phyloP scores from a whole-genome alignment of 2,113 vertebrate genomes.

The Sinocyclocheilus maitianheensis region DNA sequence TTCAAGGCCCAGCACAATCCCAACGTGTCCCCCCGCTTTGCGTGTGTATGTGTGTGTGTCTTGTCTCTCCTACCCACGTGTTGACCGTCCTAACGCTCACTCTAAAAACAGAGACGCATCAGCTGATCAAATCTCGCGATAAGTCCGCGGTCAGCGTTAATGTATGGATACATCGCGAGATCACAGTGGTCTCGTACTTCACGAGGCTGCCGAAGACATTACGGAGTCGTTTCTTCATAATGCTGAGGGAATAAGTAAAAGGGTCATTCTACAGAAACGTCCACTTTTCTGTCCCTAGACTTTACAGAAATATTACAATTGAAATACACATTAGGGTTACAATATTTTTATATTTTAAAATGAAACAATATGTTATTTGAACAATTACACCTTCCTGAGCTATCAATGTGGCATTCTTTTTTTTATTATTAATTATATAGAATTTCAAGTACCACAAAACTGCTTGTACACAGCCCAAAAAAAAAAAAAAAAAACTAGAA shows the following conservation, averaged over 20 bases:
- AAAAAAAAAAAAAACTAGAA: too few species aligned
- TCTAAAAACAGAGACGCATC: slow-evolving; percentile 74
- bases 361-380: too few species aligned
- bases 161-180: slow-evolving; percentile 33
- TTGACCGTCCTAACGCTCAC: slow-evolving; percentile 67
- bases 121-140: slow-evolving; percentile 79
- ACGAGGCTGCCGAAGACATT: neutral
- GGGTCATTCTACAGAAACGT: too few species aligned
- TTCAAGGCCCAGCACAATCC: slow-evolving; percentile 53
- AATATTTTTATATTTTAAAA: too few species aligned
- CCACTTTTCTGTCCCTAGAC: too few species aligned
- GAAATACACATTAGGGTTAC: too few species aligned
- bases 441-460: too few species aligned
- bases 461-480: too few species aligned
- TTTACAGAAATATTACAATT: too few species aligned
- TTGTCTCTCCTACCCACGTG: slow-evolving; percentile 75
- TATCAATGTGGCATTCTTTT: too few species aligned
- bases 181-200: neutral
- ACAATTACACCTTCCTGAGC: too few species aligned
- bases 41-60: slow-evolving; percentile 54
- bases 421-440: too few species aligned
- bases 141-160: neutral
- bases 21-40: slow-evolving; percentile 50
- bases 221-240: neutral
- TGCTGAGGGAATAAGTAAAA: neutral